Evolutionary conservation across 2,113 vertebrate genomes (phyloP).

Genomic region (Saccopteryx leptura): DNA sequence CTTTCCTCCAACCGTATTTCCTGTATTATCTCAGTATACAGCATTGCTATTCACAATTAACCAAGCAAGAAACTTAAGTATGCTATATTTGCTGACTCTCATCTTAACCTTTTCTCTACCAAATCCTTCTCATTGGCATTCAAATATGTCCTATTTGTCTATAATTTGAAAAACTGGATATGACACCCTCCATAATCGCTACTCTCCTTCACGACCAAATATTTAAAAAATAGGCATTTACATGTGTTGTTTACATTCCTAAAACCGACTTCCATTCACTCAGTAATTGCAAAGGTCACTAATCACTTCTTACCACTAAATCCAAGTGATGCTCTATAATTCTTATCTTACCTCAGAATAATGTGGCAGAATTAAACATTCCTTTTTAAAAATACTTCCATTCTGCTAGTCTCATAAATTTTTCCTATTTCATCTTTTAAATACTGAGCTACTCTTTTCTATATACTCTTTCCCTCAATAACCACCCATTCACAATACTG

Average conservation of each 20-base stretch:
- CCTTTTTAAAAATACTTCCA: background rate
- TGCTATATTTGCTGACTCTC: background rate
- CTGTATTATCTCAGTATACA: background rate
- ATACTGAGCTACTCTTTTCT: background rate
- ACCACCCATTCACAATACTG: background rate
- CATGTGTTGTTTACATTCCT: background rate
- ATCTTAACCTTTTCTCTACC: background rate
- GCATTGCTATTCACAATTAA: background rate
- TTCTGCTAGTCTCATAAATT: background rate
- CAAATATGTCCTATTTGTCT: background rate
- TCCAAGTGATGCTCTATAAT: background rate
- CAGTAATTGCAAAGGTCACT: background rate
- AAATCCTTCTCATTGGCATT: background rate
- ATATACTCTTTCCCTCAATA: background rate
- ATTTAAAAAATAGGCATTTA: background rate
- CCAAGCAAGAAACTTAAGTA: background rate
- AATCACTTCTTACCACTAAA: conserved; percentile 31
- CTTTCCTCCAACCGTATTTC: background rate
- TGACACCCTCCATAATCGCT: background rate
- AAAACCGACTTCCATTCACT: background rate
- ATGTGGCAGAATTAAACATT: background rate
- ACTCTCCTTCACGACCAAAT: background rate
- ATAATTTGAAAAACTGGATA: background rate
- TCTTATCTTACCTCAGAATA: background rate
- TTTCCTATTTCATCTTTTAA: conserved; percentile 14